These are phyloP conservation scores for Escarpia spicata DNA, from an alignment of 2,888 invertebrate species.

Conservation along the genomic window DNA sequence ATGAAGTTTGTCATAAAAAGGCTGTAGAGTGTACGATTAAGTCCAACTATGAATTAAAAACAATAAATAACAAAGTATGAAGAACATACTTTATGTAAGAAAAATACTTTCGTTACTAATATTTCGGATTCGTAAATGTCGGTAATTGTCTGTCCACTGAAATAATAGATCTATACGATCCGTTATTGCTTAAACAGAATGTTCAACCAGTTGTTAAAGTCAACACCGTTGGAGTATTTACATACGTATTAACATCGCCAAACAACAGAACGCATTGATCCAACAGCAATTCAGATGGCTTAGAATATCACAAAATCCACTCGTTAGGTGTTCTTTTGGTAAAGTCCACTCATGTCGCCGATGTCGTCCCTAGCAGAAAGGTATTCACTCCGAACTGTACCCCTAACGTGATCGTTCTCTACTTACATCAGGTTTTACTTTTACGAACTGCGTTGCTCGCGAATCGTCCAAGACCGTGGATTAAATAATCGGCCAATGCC, in stretches of 20 bases:
- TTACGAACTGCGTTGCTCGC: too few species aligned
- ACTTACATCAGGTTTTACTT: too few species aligned
- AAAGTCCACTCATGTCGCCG: not conserved
- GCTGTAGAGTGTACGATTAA: not conserved
- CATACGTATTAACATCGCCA: not conserved
- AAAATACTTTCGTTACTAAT: too few species aligned
- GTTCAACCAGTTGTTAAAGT: not conserved
- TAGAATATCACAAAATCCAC: not conserved
- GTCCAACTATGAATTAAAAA: not conserved
- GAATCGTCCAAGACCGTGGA: too few species aligned
- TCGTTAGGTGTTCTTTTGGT: not conserved
- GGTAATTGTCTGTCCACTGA: too few species aligned
- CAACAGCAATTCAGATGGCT: not conserved
- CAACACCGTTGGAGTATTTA: not conserved
- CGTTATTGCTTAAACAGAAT: not conserved
- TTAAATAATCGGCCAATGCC: too few species aligned
- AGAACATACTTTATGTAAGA: not conserved
- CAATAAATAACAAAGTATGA: not conserved
- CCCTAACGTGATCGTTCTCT: too few species aligned
- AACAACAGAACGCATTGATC: not conserved
- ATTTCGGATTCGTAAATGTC: too few species aligned
- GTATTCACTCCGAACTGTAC: not conserved
- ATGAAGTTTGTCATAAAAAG: not conserved
- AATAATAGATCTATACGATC: not conserved
- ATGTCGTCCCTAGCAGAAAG: not conserved